A percentile compares a stretch with the other conserved stretches of the same genome.
These are phyloP conservation scores for Halcyon leucocephala DNA, from an alignment of 2,797 vertebrate genomes.

Conservation along the genomic window DNA sequence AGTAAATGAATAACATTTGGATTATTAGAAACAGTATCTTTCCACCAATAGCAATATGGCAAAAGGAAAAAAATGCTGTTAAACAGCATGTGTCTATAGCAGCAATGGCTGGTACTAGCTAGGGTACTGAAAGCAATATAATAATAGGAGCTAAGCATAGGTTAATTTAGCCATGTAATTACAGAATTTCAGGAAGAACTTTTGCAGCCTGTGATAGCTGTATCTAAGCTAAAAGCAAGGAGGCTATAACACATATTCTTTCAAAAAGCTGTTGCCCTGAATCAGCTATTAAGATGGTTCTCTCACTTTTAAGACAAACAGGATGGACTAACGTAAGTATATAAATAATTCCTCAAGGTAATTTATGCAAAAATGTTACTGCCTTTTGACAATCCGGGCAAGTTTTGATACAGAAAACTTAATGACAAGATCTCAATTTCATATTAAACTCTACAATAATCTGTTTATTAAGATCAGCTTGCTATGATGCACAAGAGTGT, in stretches of 20 bases:
- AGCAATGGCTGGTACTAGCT: background rate
- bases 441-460: background rate
- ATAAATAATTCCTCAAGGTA: background rate
- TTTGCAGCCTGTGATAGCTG: background rate
- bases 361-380: background rate
- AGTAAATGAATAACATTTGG: background rate
- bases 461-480: background rate
- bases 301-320: background rate
- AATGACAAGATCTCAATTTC: background rate
- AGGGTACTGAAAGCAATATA: background rate
- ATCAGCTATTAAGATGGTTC: background rate
- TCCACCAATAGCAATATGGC: background rate
- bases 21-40: background rate
- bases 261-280: background rate
- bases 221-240: background rate
- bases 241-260: background rate
- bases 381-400: background rate
- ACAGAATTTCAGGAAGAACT: background rate
- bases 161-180: background rate
- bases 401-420: background rate
- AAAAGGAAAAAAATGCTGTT: background rate
- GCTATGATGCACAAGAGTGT: background rate
- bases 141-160: background rate
- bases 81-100: background rate
- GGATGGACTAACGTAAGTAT: background rate